A percentile compares a stretch with the other conserved stretches of the same genome.
phyloP scores from a whole-genome alignment of 2,888 invertebrate species.

The Ormyrus labotus region DNA sequence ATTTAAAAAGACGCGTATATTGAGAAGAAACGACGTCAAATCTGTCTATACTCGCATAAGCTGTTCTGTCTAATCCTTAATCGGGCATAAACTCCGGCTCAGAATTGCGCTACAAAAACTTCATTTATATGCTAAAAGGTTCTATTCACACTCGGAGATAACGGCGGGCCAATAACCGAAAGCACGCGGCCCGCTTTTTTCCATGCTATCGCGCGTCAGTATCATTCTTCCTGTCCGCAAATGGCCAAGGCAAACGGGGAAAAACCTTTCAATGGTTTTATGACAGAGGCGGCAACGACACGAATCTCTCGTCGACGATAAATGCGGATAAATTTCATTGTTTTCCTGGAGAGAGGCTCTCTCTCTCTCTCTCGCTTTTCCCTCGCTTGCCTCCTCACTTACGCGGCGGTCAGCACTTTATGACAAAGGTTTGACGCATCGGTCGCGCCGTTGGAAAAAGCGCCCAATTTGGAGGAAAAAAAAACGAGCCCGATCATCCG shows the following conservation, averaged over 20 bases:
- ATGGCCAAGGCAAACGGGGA: constrained; percentile 5
- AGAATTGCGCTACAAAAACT: too few relatives aligned
- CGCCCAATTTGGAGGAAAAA: constrained; percentile 14
- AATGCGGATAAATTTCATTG: constrained; percentile 56
- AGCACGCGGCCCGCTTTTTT: too few relatives aligned
- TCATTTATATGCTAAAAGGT: too few relatives aligned
- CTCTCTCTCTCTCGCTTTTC: not conserved
- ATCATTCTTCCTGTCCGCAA: too few relatives aligned
- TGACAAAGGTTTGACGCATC: constrained; percentile 53
- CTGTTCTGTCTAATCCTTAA: too few relatives aligned
- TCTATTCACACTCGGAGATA: too few relatives aligned
- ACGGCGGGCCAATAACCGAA: too few relatives aligned
- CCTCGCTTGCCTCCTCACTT: not conserved
- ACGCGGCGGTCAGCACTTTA: constrained; percentile 51
- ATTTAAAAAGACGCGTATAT: too few relatives aligned
- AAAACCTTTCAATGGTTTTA: constrained; percentile 43
- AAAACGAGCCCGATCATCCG: constrained; percentile 27
- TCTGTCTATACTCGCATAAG: too few relatives aligned
- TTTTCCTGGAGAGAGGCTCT: constrained; percentile 32
- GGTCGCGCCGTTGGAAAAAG: constrained; percentile 27
- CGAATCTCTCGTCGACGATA: constrained; percentile 56
- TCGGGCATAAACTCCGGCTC: too few relatives aligned
- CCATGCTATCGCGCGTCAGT: too few relatives aligned
- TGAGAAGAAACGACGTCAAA: too few relatives aligned
- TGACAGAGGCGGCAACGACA: constrained; percentile 13